Conservation (phyloP, 2,888 invertebrate species). For the Xiphydria camelus region DNA sequence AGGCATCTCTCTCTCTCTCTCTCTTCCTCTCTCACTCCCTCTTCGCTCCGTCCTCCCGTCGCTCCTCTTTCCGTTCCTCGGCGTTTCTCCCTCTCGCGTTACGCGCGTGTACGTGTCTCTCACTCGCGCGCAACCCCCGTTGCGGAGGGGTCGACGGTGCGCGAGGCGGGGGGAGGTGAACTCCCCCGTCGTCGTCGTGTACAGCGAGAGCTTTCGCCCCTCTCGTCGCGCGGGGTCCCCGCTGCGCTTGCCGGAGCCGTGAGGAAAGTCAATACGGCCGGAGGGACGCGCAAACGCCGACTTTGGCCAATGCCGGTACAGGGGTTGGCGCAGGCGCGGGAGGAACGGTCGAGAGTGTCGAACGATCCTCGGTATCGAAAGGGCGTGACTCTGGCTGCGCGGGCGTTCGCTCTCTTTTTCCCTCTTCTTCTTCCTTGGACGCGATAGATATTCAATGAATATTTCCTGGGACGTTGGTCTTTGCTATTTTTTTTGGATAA, state of each 20-base stretch:
- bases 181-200: no score
- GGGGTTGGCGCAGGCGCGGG: no score
- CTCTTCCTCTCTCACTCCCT: not conserved
- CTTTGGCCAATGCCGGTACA: constrained; percentile 45
- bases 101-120: constrained; percentile 2
- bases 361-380: not conserved
- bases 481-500: no score
- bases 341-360: no score
- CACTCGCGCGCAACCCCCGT: not conserved
- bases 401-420: no score
- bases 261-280: constrained; percentile 51
- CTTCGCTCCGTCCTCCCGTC: not conserved
- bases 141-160: no score
- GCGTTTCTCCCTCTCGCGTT: not conserved
- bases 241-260: not conserved
- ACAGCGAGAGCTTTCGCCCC: no score
- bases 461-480: no score
- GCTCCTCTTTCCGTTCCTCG: not conserved
- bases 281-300: constrained; percentile 44
- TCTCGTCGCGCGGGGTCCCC: no score
- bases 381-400: not conserved
- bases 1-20: constrained; percentile 16
- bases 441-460: no score
- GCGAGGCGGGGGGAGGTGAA: no score
- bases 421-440: no score